Evolutionary conservation across 2,797 vertebrate genomes (phyloP).

Genomic region (Lacerta bilineata): DNA sequence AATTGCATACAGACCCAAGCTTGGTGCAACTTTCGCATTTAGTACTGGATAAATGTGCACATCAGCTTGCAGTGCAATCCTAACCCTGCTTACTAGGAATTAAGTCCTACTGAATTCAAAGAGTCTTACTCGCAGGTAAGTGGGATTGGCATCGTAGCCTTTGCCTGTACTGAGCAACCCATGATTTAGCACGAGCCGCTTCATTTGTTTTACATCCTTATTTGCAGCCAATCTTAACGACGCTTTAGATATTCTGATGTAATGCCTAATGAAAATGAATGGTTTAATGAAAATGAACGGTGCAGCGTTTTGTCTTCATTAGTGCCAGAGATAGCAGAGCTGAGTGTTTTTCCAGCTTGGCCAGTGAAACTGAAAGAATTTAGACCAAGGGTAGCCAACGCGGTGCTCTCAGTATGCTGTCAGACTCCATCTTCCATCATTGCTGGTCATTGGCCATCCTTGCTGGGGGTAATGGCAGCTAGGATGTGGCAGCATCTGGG

Average conservation of each 20-base stretch:
- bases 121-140: no score
- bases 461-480: no score
- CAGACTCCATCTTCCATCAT: no score
- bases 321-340: background rate
- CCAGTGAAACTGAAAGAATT: slow-evolving; percentile 1
- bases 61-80: background rate
- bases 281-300: background rate
- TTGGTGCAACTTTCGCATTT: background rate
- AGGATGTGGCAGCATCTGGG: no score
- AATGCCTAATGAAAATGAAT: background rate
- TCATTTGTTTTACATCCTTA: background rate
- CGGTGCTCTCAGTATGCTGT: no score
- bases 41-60: background rate
- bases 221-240: background rate
- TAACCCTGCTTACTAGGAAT: no score
- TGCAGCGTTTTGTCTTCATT: background rate
- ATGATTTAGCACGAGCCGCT: background rate
- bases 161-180: background rate
- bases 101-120: no score
- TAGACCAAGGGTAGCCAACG: no score
- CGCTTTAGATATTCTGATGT: background rate
- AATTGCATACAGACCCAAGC: background rate
- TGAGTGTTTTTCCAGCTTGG: slow-evolving; percentile 8
- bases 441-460: no score
- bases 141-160: no score